A percentile compares a stretch with the other conserved stretches of the same genome.
These are phyloP conservation scores for Prenolepis imparis DNA, from an alignment of 2,888 invertebrate genomes.

Conservation along the genomic window DNA sequence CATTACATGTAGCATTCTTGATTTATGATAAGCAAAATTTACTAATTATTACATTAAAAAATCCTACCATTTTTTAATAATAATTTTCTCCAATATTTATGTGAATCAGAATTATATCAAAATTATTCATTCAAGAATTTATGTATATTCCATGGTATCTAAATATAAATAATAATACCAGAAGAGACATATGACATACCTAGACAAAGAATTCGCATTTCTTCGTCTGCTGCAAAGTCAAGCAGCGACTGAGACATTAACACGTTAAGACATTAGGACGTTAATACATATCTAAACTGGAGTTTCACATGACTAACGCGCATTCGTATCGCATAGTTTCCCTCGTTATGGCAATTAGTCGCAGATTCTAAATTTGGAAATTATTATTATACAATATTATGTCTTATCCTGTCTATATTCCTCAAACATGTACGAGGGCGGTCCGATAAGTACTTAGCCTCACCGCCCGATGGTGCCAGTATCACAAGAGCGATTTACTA, in stretches of 20 bases:
- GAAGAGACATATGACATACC: constrained; percentile 62
- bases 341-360: neutral
- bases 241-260: constrained; percentile 49
- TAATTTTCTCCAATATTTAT: neutral
- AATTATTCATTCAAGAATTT: neutral
- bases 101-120: neutral
- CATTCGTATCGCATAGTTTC: constrained; percentile 29
- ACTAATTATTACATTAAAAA: neutral
- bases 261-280: constrained; percentile 27
- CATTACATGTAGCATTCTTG: neutral
- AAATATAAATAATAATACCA: constrained; percentile 9
- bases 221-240: constrained; percentile 27
- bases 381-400: too few species aligned
- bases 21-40: neutral
- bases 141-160: neutral
- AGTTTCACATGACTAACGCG: neutral
- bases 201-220: constrained; percentile 64
- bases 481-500: too few species aligned
- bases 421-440: too few species aligned
- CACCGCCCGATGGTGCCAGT: too few species aligned
- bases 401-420: neutral
- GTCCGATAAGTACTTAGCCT: too few species aligned
- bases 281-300: constrained; percentile 30
- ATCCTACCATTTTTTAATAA: neutral
- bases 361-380: neutral